phyloP scores from a whole-genome alignment of 2,113 vertebrate species.

The Archilochus colubris region DNA sequence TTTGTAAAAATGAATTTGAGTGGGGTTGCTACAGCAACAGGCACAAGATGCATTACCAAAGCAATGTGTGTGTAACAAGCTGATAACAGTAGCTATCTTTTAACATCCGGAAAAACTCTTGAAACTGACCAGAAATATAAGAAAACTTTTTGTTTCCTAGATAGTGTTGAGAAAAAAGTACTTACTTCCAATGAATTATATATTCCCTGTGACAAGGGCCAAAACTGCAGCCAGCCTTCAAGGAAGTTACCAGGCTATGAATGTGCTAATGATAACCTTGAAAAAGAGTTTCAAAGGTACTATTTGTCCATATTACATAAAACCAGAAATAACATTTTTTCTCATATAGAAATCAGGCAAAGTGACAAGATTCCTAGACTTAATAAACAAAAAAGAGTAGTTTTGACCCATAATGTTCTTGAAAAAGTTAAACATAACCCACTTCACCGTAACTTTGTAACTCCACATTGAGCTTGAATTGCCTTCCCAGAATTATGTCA shows the following conservation, averaged over 20 bases:
- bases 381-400: background rate
- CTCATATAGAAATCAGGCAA: background rate
- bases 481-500: background rate
- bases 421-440: background rate
- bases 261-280: background rate
- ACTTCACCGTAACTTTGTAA: background rate
- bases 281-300: background rate
- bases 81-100: background rate
- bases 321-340: background rate
- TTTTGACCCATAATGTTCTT: background rate
- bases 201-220: background rate
- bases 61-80: too few relatives aligned
- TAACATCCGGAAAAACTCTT: background rate
- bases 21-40: slow-evolving; percentile 53
- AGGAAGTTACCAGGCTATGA: background rate
- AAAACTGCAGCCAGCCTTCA: background rate
- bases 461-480: background rate
- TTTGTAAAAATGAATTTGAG: slow-evolving; percentile 45
- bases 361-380: background rate
- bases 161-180: background rate
- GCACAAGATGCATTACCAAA: slow-evolving; percentile 42
- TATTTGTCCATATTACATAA: background rate
- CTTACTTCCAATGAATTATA: background rate
- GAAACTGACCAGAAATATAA: background rate
- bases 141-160: background rate